Conservation (phyloP, 2,113 vertebrate genomes). For the Beaufortia kweichowensis region DNA sequence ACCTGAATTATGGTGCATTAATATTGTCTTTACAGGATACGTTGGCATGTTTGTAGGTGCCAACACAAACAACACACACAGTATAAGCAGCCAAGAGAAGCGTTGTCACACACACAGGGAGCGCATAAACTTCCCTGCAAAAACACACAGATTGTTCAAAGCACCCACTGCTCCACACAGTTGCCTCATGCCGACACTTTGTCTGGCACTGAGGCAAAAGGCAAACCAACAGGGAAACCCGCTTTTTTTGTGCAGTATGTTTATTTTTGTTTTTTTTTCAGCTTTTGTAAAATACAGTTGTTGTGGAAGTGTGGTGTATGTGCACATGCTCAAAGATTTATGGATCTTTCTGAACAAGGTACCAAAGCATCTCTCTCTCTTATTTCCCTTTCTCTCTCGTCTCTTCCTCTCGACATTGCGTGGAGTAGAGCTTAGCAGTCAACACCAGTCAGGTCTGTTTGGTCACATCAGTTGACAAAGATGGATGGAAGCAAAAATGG, state of each 20-base stretch:
- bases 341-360: conserved; percentile 30
- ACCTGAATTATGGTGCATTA: conserved; percentile 36
- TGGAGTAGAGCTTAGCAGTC: conserved; percentile 56
- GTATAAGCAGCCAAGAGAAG: conserved; percentile 45
- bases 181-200: conserved; percentile 51
- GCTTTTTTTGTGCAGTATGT: conserved; percentile 42
- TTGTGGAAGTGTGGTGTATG: conserved; percentile 31
- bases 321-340: conserved; percentile 38
- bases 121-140: conserved; percentile 58
- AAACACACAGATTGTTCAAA: conserved; percentile 46
- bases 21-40: conserved; percentile 36
- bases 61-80: conserved; percentile 32
- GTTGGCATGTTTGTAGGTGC: conserved; percentile 6
- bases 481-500: conserved; percentile 52
- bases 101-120: conserved; percentile 53
- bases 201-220: conserved; percentile 49
- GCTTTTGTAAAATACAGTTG: conserved; percentile 35
- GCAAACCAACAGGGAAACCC: conserved; percentile 28
- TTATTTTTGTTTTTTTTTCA: conserved; percentile 27
- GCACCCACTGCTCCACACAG: conserved; percentile 26
- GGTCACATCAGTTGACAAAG: conserved; percentile 58
- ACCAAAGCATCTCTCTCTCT: conserved; percentile 51
- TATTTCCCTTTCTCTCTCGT: conserved; percentile 18
- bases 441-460: conserved; percentile 54
- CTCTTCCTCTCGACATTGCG: conserved; percentile 60